Base-by-base conservation (phyloP, 2,797 vertebrate species). In the Notoglanidium macrostoma region DNA sequence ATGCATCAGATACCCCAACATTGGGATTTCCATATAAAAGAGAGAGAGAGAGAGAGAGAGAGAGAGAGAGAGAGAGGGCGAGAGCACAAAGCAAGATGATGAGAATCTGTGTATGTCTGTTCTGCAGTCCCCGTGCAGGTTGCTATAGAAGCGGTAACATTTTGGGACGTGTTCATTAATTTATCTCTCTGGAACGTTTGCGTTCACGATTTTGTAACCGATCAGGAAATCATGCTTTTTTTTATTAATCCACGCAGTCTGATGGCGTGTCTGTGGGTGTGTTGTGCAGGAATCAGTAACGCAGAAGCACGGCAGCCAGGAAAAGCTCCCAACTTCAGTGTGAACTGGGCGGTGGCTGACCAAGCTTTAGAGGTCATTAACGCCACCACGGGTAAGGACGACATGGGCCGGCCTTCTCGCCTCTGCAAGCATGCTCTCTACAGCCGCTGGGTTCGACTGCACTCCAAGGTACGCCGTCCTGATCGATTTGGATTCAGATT, bases 291-390 rank as follows among this genome's bases (percentile, higher is more conserved):
- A 85, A 99, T 99, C 91, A 99, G 98, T 92, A 99, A 99, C 0
- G 97, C 98, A 0, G 98, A 99, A 92, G 98, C 98, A 0, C 95
- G 98, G 73, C 98, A 99, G 74, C 98, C 98, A 0, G 98, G 98
- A 29, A 99, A 99, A 92, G 98, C 98, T 0, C 98, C 98, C 0
- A 99, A 98, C 95, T 99, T 99, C 95, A 99, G 98, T 0, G 98
- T 99, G 89, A 99, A 99, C 95, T 99, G 98, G 98, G 96, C 97
- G 0, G 96, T 98, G 46, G 97, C 97, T 0, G 98, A 99, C 91
- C 87, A 95, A 26, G 94, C 90, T 5, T 94, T 99, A 46, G 98
- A 99, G 92, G 93, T 99, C 29, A 98, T 99, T 93, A 99, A 98
- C 2, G 97, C 98, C 17, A 99, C 97, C 0, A 99, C 98, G 0